Evolutionary conservation across 2,797 vertebrate genomes (phyloP).

Genomic region (Champsocephalus gunnari): DNA sequence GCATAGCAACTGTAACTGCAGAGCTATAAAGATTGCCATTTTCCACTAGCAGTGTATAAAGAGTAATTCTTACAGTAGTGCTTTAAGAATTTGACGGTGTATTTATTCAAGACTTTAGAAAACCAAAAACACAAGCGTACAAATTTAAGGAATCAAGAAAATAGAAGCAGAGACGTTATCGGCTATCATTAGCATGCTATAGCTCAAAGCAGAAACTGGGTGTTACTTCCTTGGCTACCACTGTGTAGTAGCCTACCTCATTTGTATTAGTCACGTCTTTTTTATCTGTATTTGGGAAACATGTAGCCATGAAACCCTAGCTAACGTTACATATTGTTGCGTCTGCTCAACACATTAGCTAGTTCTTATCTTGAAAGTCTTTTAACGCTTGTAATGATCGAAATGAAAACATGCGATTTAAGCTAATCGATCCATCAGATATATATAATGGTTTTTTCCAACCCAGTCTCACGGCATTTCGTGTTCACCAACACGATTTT

Average conservation of each 20-base stretch:
- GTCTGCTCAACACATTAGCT: no score
- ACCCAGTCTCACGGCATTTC: no score
- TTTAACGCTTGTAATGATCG: background rate
- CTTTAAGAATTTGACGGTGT: background rate
- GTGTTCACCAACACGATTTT: no score
- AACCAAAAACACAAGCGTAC: background rate
- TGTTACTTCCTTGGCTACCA: no score
- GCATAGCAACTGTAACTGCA: background rate
- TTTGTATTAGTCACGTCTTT: background rate
- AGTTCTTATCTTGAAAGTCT: no score
- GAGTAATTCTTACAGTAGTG: background rate
- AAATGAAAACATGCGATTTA: slow-evolving; percentile 8
- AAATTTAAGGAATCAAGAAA: background rate
- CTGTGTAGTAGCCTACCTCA: no score
- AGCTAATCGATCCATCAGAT: no score
- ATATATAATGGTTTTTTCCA: no score
- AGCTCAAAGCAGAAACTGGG: no score
- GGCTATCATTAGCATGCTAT: background rate
- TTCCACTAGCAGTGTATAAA: background rate
- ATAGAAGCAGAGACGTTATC: background rate
- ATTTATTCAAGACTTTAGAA: background rate
- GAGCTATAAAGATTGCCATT: no score
- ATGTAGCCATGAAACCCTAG: background rate
- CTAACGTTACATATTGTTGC: no score
- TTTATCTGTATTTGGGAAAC: background rate